phyloP scores from a whole-genome alignment of 2,113 vertebrate species.

The Nibea coibor region DNA sequence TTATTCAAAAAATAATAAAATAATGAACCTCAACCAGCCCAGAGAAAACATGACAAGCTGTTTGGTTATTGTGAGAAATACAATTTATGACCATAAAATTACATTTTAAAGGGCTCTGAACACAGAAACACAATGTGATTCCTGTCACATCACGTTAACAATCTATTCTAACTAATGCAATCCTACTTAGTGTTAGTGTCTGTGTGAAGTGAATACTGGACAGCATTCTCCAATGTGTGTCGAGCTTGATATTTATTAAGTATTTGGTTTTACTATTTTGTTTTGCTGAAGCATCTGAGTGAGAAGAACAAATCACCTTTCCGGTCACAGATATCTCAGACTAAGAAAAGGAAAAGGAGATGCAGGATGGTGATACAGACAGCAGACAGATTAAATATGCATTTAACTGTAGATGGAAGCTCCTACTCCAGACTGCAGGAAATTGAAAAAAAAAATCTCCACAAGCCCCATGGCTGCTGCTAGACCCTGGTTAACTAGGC shows the following conservation, averaged over 20 bases:
- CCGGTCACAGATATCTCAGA: neutral
- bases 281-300: neutral
- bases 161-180: too few species aligned
- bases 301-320: neutral
- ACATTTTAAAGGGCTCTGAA: neutral
- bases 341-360: neutral
- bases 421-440: neutral
- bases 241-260: neutral
- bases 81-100: neutral
- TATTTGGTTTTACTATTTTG: neutral
- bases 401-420: conserved; percentile 3
- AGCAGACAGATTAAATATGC: neutral
- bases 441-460: neutral
- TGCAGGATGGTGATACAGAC: neutral
- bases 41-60: neutral
- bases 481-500: neutral
- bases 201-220: neutral
- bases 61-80: neutral
- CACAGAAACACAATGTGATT: neutral
- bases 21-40: neutral
- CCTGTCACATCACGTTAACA: too few species aligned
- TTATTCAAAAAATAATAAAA: neutral
- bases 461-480: neutral
- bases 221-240: neutral
- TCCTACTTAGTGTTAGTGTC: too few species aligned